These are phyloP conservation scores for Thalpophila matura DNA, from an alignment of 2,888 invertebrate genomes.

Conservation along the genomic window DNA sequence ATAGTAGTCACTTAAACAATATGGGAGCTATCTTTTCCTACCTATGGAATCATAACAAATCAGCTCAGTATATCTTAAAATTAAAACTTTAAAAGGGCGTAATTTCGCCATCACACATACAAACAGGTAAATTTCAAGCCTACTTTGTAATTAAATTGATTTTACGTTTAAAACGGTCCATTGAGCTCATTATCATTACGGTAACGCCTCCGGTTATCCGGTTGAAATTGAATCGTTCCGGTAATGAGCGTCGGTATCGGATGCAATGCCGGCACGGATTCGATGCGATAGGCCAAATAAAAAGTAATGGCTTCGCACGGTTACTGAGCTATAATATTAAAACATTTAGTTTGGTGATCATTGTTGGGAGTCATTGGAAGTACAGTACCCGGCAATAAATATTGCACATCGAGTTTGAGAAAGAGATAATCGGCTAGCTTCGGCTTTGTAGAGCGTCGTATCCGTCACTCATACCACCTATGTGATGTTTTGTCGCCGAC, in stretches of 20 bases:
- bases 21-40: neutral
- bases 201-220: constrained; percentile 67
- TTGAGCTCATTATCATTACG: constrained; percentile 70
- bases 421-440: too few species aligned
- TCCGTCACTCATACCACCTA: too few species aligned
- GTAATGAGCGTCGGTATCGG: constrained; percentile 74
- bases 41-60: neutral
- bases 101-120: constrained; percentile 9
- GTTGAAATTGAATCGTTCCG: constrained; percentile 74
- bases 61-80: neutral
- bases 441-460: too few species aligned
- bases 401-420: too few species aligned
- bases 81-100: constrained; percentile 12
- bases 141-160: constrained; percentile 56
- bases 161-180: constrained; percentile 59
- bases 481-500: too few species aligned
- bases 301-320: constrained; percentile 61
- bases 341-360: constrained; percentile 48
- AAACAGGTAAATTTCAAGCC: constrained; percentile 23
- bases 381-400: too few species aligned
- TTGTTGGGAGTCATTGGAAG: constrained; percentile 26
- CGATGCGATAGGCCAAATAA: constrained; percentile 69
- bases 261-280: constrained; percentile 62
- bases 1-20: neutral
- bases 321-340: constrained; percentile 38